Base-by-base conservation (phyloP, 1,140 invertebrate genomes). In the Magallana angulata region DNA sequence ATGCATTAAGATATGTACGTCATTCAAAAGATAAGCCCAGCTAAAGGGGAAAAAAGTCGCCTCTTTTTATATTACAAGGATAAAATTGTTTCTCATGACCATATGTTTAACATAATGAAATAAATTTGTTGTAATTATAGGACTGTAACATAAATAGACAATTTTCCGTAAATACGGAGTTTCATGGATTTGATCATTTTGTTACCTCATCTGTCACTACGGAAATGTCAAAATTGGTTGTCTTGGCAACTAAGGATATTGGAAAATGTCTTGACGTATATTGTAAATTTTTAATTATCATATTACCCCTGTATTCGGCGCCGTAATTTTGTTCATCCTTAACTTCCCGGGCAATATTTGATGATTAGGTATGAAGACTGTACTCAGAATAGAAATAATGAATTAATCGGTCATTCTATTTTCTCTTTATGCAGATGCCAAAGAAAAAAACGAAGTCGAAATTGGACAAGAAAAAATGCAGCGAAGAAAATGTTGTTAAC, bases 251-350 rank as follows among this genome's bases (percentile, higher is more conserved):
- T 76, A 36, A 76, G 68, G 68, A 76, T 76, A 76, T 76, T 76
- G 68, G 68, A 76, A 76, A 76, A 76, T 36, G 68, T 30, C 24
- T 76, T 76, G 68, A 76, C 30, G 68, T 76, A 76, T 30, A 76
- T 76, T 76, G 68, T 76, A 30, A 76, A 76, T 76, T 76, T 76
- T 76, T 76, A 76, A 76, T 76, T 76, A 76, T 76, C 24, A 36
- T 76, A 76, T 76, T 76, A 76, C 24, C 68, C 30, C 18, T 8
- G 68, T 76, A 76, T 8, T 30, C 9, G 68, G 24, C 36, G 68
- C 24, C 36, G 68, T 36, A 76, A 76, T 76, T 76, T 71, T 76
- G 18, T 76, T 30, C 68, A 76, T 9, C 68, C 24, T 3, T 1
- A 4, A 76, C 36, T 76, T 76, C 68, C 24, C 11, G 7, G 64